Percentiles rank a stretch among this genome's conserved stretches.
phyloP scores from a whole-genome alignment of 2,113 vertebrate genomes.

The Ramphastos sulfuratus region DNA sequence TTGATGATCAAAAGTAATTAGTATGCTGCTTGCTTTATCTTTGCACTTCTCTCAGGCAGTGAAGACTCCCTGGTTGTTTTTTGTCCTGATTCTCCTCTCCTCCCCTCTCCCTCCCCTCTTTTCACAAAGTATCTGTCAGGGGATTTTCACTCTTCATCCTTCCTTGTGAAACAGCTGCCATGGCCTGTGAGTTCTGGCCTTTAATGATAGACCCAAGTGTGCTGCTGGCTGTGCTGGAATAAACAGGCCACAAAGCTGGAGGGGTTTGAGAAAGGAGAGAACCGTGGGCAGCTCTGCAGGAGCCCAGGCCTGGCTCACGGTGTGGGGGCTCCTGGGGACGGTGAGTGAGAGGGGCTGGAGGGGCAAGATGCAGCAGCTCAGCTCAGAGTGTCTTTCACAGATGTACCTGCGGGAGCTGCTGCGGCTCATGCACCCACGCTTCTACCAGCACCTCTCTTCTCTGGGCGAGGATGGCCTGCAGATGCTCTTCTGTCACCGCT shows the following conservation, averaged over 20 bases:
- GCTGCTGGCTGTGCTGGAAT: background rate
- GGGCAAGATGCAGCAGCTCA: background rate
- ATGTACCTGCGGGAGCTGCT: conserved; percentile 94
- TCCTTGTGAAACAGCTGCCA: background rate
- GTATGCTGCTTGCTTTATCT: background rate
- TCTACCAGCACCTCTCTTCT: conserved; percentile 89
- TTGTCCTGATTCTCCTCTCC: background rate
- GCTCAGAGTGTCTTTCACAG: conserved; percentile 55
- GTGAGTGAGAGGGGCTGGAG: rapidly evolving
- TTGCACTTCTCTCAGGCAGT: background rate
- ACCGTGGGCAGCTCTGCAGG: background rate
- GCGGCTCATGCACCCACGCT: conserved; percentile 85
- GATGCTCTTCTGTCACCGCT: conserved; percentile 98
- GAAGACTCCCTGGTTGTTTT: background rate
- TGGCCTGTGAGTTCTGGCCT: background rate
- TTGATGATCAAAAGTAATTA: background rate
- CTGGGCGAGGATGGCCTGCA: conserved; percentile 95
- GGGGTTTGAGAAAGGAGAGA: background rate
- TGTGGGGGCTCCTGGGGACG: rapidly evolving
- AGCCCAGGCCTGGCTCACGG: background rate
- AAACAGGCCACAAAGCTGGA: background rate
- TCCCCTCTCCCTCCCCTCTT: background rate
- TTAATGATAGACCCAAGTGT: background rate
- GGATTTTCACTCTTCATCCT: background rate
- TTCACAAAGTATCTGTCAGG: background rate